A percentile compares a stretch with the other conserved stretches of the same genome.
Evolutionary conservation across 2,797 vertebrate genomes (phyloP).

Genomic region (Dendrocincla fuliginosa): DNA sequence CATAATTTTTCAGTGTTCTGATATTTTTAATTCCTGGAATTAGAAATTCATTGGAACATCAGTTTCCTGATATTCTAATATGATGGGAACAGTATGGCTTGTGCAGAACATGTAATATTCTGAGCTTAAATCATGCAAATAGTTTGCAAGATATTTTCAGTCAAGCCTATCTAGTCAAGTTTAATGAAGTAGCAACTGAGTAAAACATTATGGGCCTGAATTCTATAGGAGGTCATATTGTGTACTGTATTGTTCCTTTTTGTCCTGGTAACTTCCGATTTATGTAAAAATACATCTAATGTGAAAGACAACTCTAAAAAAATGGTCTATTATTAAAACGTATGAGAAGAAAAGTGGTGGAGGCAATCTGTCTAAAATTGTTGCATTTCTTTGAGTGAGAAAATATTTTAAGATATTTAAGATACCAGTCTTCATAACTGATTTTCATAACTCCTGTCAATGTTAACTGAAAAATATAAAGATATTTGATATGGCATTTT

Average conservation of each 20-base stretch:
- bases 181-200: not conserved
- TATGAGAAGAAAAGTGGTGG: not conserved
- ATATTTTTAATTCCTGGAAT: not conserved
- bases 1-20: not conserved
- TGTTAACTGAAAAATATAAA: not conserved
- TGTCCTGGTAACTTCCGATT: not conserved
- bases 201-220: not conserved
- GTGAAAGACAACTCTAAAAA: not conserved
- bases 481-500: fast-evolving
- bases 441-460: not conserved
- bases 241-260: not conserved
- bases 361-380: not conserved
- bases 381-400: not conserved
- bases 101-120: not conserved
- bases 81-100: not conserved
- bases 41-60: not conserved
- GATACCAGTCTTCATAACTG: not conserved
- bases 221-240: not conserved
- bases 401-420: not conserved
- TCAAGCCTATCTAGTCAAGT: not conserved
- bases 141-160: not conserved
- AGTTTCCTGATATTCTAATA: not conserved
- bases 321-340: not conserved
- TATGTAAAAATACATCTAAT: not conserved
- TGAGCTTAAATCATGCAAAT: not conserved